These are phyloP conservation scores for Lophotriccus pileatus DNA, from an alignment of 2,797 vertebrate species.

Conservation along the genomic window DNA sequence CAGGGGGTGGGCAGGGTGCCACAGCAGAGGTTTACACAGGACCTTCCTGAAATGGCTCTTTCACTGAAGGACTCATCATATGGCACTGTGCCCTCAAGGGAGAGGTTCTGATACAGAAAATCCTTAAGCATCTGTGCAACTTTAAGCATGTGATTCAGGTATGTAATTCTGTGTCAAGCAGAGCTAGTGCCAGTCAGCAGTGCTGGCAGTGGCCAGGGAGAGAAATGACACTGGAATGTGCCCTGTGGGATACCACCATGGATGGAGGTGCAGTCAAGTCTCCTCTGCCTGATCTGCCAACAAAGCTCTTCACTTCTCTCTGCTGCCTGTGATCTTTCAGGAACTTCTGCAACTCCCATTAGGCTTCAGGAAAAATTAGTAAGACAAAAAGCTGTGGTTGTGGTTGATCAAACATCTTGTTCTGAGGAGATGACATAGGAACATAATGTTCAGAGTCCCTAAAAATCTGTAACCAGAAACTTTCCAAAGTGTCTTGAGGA, in stretches of 20 bases:
- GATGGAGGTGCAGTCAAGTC: neutral
- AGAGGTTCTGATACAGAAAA: neutral
- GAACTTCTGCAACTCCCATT: neutral
- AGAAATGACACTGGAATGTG: neutral
- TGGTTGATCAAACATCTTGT: neutral
- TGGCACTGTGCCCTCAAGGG: fast-evolving
- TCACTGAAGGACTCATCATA: neutral
- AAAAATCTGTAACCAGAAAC: neutral
- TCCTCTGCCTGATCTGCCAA: neutral
- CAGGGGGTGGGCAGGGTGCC: fast-evolving
- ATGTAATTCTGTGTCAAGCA: neutral
- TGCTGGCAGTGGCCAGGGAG: fast-evolving
- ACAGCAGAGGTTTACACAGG: fast-evolving
- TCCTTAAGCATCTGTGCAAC: neutral
- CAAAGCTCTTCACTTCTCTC: neutral
- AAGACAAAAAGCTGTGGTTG: neutral
- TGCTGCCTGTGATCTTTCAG: neutral
- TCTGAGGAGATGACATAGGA: neutral
- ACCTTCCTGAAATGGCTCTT: neutral
- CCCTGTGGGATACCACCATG: neutral
- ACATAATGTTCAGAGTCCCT: neutral
- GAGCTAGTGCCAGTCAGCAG: neutral
- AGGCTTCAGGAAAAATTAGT: neutral
- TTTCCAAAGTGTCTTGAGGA: neutral
- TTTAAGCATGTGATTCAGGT: neutral